Evolutionary conservation across 2,797 vertebrate genomes (phyloP).

Genomic region (Diceros bicornis): DNA sequence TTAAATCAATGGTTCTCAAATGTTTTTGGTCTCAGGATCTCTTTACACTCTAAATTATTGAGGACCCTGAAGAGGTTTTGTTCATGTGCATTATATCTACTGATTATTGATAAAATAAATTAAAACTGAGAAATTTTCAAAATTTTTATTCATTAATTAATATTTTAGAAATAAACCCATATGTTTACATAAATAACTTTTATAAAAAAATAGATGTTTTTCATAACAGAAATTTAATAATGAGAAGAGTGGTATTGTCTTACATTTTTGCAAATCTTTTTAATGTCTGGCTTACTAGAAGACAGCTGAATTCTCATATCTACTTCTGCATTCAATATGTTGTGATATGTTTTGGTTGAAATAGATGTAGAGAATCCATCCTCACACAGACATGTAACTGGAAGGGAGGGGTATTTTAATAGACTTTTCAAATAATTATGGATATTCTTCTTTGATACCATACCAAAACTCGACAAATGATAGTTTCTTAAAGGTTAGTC

Average conservation of each 20-base stretch:
- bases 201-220: background rate
- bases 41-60: background rate
- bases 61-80: background rate
- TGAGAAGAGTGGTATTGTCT: background rate
- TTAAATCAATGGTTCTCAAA: background rate
- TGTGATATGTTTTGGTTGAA: background rate
- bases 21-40: background rate
- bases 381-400: background rate
- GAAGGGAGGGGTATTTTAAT: background rate
- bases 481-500: background rate
- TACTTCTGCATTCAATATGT: background rate
- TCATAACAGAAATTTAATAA: conserved; percentile 41
- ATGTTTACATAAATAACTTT: background rate
- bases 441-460: conserved; percentile 30
- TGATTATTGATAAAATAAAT: conserved; percentile 33
- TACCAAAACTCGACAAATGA: background rate
- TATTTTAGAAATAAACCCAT: background rate
- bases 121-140: background rate
- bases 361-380: background rate
- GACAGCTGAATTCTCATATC: background rate
- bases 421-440: background rate
- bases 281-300: background rate
- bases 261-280: background rate
- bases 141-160: background rate
- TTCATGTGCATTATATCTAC: background rate